These are phyloP conservation scores for Globia sparganii DNA, from an alignment of 2,888 invertebrate genomes.

Conservation along the genomic window DNA sequence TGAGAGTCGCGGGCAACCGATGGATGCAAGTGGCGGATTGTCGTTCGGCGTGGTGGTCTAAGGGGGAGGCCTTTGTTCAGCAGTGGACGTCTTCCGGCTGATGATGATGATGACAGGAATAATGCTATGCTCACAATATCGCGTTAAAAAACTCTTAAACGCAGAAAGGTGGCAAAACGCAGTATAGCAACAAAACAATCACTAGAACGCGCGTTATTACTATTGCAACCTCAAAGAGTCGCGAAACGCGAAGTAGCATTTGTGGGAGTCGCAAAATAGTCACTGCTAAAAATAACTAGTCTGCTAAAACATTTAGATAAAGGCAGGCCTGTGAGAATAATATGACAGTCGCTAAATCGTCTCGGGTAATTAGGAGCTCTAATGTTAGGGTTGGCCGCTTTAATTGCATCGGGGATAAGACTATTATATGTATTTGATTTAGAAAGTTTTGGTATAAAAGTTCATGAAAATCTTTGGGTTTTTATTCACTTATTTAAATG, in stretches of 20 bases:
- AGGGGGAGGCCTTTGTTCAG: too few relatives aligned
- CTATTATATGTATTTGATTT: slow-evolving; percentile 10
- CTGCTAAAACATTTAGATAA: slow-evolving; percentile 21
- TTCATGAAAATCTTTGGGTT: background rate
- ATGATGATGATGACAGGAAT: too few relatives aligned
- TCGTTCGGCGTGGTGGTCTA: too few relatives aligned
- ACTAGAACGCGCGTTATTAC: background rate
- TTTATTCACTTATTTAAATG: background rate
- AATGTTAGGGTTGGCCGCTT: background rate
- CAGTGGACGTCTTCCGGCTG: too few relatives aligned
- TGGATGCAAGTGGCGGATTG: too few relatives aligned
- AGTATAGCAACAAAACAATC: background rate
- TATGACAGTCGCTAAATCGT: slow-evolving; percentile 15
- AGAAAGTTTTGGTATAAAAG: background rate
- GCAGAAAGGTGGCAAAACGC: background rate
- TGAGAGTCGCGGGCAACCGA: too few relatives aligned
- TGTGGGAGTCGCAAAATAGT: background rate
- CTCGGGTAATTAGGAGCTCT: background rate
- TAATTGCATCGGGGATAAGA: slow-evolving; percentile 4
- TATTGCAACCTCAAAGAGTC: too few relatives aligned
- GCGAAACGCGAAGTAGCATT: background rate
- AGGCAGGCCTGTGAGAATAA: background rate
- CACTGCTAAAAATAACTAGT: background rate
- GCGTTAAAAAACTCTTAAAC: too few relatives aligned
- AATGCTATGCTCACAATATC: too few relatives aligned